Conservation (phyloP, 2,797 vertebrate species). For the Emys orbicularis region DNA sequence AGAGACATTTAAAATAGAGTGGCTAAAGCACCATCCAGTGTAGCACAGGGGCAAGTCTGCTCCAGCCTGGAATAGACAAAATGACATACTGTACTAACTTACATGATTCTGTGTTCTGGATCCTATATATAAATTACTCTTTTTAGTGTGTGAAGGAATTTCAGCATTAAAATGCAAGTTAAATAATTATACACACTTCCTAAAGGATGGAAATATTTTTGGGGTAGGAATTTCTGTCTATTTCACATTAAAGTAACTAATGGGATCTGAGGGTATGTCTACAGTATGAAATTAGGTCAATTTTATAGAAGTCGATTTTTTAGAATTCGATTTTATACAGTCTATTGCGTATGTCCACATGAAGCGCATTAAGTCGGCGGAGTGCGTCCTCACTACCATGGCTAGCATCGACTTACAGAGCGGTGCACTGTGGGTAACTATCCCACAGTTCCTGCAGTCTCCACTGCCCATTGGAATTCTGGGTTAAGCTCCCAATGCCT, state of each 20-base stretch:
- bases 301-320: too few relatives aligned
- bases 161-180: slow-evolving; percentile 24
- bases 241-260: background rate
- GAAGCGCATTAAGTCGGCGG: too few relatives aligned
- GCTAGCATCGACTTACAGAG: too few relatives aligned
- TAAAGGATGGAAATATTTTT: background rate
- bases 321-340: too few relatives aligned
- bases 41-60: background rate
- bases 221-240: background rate
- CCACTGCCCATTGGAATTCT: too few relatives aligned
- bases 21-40: background rate
- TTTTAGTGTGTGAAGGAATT: background rate
- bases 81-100: background rate
- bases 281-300: too few relatives aligned
- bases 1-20: background rate
- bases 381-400: too few relatives aligned
- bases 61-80: background rate
- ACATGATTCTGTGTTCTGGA: slow-evolving; percentile 10
- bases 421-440: too few relatives aligned
- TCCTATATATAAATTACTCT: background rate
- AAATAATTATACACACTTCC: background rate
- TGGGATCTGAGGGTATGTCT: background rate
- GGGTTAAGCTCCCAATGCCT: too few relatives aligned
- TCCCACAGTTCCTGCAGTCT: too few relatives aligned
- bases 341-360: too few relatives aligned